Percentiles rank a stretch among this genome's conserved stretches.
Conservation (phyloP, 2,113 vertebrate genomes). For the Reinhardtius hippoglossoides region DNA sequence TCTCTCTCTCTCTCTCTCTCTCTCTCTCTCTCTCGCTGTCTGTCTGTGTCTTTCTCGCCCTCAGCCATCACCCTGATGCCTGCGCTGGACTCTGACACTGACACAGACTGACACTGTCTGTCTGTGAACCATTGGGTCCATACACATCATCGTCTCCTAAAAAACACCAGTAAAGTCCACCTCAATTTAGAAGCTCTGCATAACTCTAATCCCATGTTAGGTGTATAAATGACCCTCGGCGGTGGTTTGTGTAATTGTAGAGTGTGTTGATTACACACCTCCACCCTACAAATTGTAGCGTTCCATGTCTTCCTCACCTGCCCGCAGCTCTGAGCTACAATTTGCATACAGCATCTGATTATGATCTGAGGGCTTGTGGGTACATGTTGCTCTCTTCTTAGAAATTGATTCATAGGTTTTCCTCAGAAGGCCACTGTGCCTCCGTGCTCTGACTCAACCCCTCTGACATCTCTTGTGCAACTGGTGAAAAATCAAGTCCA, state of each 20-base stretch:
- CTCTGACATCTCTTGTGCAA: conserved; percentile 22
- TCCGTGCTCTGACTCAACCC: conserved; percentile 49
- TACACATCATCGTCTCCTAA: not conserved
- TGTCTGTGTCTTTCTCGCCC: conserved; percentile 5
- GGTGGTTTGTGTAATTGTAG: conserved; percentile 28
- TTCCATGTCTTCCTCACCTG: conserved; percentile 35
- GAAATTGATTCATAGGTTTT: conserved; percentile 45
- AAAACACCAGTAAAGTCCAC: not conserved
- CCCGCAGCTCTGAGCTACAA: conserved; percentile 4
- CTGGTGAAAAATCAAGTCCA: conserved; percentile 76
- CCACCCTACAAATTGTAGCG: conserved; percentile 32
- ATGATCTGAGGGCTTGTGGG: conserved; percentile 37
- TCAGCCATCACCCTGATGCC: conserved; percentile 5
- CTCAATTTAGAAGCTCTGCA: not conserved
- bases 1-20: conserved; percentile 14
- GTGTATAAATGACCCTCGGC: conserved; percentile 11
- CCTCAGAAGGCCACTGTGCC: conserved; percentile 34
- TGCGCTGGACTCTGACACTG: not conserved
- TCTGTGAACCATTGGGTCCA: not conserved
- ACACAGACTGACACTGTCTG: conserved; percentile 22
- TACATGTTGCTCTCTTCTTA: conserved; percentile 32
- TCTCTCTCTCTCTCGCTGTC: not conserved
- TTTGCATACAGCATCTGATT: conserved; percentile 50
- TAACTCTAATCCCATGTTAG: conserved; percentile 21
- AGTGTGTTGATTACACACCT: conserved; percentile 51